Evolutionary conservation across 2,888 invertebrate genomes (phyloP).

Genomic region (Archaeoteleia sp.): DNA sequence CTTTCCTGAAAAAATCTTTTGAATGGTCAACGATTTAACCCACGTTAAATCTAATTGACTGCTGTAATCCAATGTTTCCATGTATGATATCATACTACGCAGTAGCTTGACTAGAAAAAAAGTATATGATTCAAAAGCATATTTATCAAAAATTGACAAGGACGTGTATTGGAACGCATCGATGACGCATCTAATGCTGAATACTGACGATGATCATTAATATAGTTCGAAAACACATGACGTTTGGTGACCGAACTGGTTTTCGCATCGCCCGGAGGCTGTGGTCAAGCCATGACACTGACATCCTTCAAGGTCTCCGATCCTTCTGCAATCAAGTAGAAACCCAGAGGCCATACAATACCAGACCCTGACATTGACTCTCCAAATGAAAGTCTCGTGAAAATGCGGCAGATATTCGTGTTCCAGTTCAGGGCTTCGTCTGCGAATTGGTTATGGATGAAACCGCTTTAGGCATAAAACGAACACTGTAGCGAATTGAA

Average conservation of each 20-base stretch:
- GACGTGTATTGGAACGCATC: constrained; percentile 5
- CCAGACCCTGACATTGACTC: constrained; percentile 52
- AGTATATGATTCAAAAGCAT: constrained; percentile 2
- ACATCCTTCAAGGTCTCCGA: constrained; percentile 68
- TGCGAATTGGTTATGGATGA: too few relatives aligned
- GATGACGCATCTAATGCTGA: constrained; percentile 25
- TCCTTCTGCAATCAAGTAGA: constrained; percentile 45
- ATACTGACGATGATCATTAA: constrained; percentile 28
- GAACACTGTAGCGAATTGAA: too few relatives aligned
- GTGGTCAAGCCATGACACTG: constrained; percentile 68
- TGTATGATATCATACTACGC: too few relatives aligned
- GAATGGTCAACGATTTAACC: too few relatives aligned
- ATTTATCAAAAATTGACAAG: constrained; percentile 18
- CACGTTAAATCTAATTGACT: too few relatives aligned
- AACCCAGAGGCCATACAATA: constrained; percentile 30
- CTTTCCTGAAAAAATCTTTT: too few relatives aligned
- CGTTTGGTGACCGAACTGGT: constrained; percentile 61
- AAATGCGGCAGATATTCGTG: constrained; percentile 39
- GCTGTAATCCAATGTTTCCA: too few relatives aligned
- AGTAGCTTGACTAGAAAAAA: too few relatives aligned
- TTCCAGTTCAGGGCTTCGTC: constrained; percentile 39
- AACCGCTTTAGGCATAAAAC: too few relatives aligned
- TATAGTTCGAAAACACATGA: constrained; percentile 31
- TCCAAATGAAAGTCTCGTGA: constrained; percentile 44
- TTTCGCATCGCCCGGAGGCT: constrained; percentile 59